Percentiles rank a stretch among this genome's conserved stretches.
phyloP scores from a whole-genome alignment of 1,140 invertebrate species.

The Psix sp. region DNA sequence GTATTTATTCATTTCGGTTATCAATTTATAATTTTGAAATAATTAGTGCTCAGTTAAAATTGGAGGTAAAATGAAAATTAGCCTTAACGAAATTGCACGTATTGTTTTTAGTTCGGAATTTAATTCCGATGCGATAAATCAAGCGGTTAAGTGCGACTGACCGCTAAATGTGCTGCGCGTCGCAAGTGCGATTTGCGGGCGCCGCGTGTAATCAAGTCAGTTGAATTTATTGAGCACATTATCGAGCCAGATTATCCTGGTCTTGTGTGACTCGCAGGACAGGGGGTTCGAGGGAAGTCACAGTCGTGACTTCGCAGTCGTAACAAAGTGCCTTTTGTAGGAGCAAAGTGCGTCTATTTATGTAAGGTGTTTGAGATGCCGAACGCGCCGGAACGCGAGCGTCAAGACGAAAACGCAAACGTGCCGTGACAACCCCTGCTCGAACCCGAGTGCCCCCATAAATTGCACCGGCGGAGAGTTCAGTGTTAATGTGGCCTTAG shows the following conservation, averaged over 20 bases:
- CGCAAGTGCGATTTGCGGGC: conserved; percentile 3
- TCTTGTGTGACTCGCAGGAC: conserved; percentile 28
- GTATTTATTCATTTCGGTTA: too few relatives aligned
- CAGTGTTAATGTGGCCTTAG: conserved; percentile 36
- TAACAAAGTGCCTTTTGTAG: conserved; percentile 64
- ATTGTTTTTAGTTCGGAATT: conserved; percentile 18
- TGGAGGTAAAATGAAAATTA: neutral
- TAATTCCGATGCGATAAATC: conserved; percentile 19
- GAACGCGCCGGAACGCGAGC: conserved; percentile 51
- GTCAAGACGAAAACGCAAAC: conserved; percentile 59
- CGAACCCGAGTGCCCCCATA: conserved; percentile 52
- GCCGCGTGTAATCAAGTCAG: conserved; percentile 16
- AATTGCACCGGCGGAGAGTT: conserved; percentile 35
- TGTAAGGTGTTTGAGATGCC: conserved; percentile 60
- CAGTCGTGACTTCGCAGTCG: conserved; percentile 25
- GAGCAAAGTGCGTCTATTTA: conserved; percentile 66
- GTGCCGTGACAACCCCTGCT: conserved; percentile 52
- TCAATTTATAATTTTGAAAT: too few relatives aligned
- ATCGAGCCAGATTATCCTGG: conserved; percentile 35
- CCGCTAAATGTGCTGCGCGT: conserved; percentile 35
- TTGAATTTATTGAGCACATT: conserved; percentile 34
- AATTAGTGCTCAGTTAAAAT: too few relatives aligned
- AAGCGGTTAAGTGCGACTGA: conserved; percentile 23
- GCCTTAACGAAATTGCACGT: conserved; percentile 1
- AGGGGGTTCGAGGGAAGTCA: neutral